Evolutionary conservation across 30 jellyfish, hydroid and myxozoan species (phyloP).

Genomic region (Rhopilema esculentum): DNA sequence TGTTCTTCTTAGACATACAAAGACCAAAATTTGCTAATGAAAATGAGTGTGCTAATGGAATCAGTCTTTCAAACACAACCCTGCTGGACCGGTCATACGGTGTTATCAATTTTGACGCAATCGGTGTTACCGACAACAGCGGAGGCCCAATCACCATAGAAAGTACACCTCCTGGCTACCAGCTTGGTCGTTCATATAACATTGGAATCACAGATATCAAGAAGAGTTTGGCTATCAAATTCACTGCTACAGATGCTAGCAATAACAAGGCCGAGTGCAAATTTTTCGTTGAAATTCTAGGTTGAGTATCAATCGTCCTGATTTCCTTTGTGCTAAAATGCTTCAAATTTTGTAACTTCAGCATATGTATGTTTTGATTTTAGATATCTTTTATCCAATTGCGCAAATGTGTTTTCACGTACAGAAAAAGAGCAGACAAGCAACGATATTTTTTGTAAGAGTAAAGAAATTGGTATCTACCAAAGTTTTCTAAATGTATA

Average conservation of each 20-base stretch:
- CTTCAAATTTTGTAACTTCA: too few relatives aligned
- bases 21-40: constrained; percentile 40
- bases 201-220: constrained; percentile 36
- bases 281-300: constrained; percentile 57
- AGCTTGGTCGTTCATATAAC: constrained; percentile 70
- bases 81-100: constrained; percentile 76
- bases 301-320: constrained; percentile 52
- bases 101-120: constrained; percentile 72
- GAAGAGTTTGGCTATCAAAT: constrained; percentile 34
- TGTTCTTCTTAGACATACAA: constrained; percentile 36
- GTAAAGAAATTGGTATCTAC: too few relatives aligned
- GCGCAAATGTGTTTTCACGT: too few relatives aligned
- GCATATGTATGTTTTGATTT: too few relatives aligned
- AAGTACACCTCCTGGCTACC: constrained; percentile 71
- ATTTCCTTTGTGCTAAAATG: too few relatives aligned
- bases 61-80: constrained; percentile 54
- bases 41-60: constrained; percentile 61
- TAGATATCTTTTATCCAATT: too few relatives aligned
- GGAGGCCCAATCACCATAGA: constrained; percentile 74
- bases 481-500: too few relatives aligned
- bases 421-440: too few relatives aligned
- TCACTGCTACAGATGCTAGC: constrained; percentile 83
- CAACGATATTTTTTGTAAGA: too few relatives aligned
- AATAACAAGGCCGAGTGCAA: constrained; percentile 74
- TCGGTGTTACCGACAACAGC: constrained; percentile 89